Percentiles rank a stretch among this genome's conserved stretches.
Evolutionary conservation across 1,140 invertebrate species (phyloP).

Genomic region (Aphelinus atriplicis): DNA sequence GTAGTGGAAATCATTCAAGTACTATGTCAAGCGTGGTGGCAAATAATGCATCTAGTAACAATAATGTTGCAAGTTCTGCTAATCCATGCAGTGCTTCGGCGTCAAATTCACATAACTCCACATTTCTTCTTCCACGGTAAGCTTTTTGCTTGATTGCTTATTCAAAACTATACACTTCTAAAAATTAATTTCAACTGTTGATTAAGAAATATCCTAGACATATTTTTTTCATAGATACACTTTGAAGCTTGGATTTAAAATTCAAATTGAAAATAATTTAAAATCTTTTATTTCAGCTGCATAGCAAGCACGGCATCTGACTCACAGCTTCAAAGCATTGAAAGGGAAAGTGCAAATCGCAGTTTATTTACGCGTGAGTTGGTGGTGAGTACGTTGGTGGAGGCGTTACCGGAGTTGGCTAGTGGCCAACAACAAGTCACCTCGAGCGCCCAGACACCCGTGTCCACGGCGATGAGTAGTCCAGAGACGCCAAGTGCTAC

Average conservation of each 20-base stretch:
- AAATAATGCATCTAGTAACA: conserved; percentile 60
- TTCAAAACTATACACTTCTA: no score
- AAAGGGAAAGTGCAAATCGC: conserved; percentile 72
- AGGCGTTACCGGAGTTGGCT: conserved; percentile 61
- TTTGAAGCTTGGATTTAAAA: no score
- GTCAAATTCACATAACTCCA: conserved; percentile 64
- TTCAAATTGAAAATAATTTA: no score
- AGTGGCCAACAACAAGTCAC: conserved; percentile 53
- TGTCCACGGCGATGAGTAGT: conserved; percentile 54
- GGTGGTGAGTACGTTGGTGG: conserved; percentile 71
- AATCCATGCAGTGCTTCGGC: conserved; percentile 60
- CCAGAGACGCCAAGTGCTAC: conserved; percentile 56
- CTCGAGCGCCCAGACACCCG: conserved; percentile 53
- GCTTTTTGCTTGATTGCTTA: no score
- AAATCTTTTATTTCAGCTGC: conserved; percentile 62
- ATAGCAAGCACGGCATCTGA: conserved; percentile 70
- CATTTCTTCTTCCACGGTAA: conserved; percentile 72
- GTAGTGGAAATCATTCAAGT: conserved; percentile 62
- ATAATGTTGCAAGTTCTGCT: conserved; percentile 61
- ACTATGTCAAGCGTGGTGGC: conserved; percentile 58
- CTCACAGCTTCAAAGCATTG: conserved; percentile 67
- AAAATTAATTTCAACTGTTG: no score
- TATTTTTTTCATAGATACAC: no score
- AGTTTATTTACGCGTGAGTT: conserved; percentile 78
- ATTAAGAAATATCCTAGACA: no score